Conservation (phyloP, 1,140 invertebrate genomes). For the Babylonia areolata region DNA sequence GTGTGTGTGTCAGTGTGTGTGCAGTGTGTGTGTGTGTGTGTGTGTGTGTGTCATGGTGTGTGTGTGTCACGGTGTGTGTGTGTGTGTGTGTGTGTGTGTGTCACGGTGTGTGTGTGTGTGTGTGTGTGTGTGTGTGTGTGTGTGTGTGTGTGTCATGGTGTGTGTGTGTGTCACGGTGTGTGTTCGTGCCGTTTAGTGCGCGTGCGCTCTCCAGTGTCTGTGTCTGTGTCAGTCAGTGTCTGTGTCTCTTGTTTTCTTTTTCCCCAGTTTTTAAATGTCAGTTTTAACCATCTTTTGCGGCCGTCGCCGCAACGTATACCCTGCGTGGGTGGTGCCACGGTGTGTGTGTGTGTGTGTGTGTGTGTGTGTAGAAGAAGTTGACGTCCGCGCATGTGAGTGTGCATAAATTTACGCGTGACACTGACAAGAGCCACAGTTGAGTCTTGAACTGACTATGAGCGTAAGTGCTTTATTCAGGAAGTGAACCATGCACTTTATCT, state of each 20-base stretch:
- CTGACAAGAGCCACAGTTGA: not conserved
- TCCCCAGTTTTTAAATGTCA: not conserved
- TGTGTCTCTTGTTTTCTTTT: not conserved
- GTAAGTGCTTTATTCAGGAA: not conserved
- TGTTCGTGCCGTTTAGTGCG: not conserved
- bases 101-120: not conserved
- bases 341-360: no score
- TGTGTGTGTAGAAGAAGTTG: no score
- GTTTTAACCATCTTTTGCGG: not conserved
- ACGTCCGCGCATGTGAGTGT: no score
- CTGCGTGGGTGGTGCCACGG: no score
- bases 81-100: not conserved
- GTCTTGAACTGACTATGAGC: not conserved
- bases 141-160: not conserved
- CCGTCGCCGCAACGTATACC: no score
- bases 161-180: not conserved
- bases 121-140: not conserved
- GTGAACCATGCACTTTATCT: not conserved
- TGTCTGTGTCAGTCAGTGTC: not conserved
- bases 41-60: not conserved
- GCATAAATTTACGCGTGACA: no score
- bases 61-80: not conserved
- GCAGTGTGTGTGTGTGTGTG: constrained; percentile 5
- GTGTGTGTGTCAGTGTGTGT: no score
- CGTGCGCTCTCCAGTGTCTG: not conserved